A percentile compares a stretch with the other conserved stretches of the same genome.
These are phyloP conservation scores for Clarias magur DNA, from an alignment of 2,113 vertebrate genomes.

Conservation along the genomic window DNA sequence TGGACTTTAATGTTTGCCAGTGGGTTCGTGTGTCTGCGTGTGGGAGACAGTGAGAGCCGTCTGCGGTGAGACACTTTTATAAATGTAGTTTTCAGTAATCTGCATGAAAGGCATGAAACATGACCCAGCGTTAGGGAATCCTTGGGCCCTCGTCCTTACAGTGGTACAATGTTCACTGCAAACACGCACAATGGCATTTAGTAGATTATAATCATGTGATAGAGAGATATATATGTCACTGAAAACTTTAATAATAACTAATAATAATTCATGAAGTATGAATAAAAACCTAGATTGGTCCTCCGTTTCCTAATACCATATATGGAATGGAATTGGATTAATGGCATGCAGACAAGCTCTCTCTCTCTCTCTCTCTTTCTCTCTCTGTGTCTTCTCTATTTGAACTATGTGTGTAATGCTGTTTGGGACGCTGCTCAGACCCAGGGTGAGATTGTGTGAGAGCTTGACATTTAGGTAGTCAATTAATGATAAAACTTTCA, in stretches of 20 bases:
- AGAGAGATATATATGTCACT: not conserved
- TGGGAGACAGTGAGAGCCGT: not conserved
- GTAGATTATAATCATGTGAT: not conserved
- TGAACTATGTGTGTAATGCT: not conserved
- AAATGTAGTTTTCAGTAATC: conserved; percentile 10
- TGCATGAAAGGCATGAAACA: conserved; percentile 3
- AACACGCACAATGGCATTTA: not conserved
- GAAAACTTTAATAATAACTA: not conserved
- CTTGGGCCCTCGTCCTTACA: not conserved
- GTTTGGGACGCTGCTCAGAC: not conserved
- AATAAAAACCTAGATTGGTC: not conserved
- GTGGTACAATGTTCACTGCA: not conserved
- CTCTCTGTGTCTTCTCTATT: not conserved
- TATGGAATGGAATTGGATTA: not conserved
- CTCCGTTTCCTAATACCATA: not conserved
- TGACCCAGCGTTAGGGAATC: not conserved
- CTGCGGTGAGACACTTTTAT: not conserved
- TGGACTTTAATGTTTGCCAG: not conserved
- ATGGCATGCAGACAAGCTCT: not conserved
- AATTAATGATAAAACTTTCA: not conserved
- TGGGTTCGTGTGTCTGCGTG: not conserved
- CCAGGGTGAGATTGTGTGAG: not conserved
- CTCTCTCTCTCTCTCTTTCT: not conserved
- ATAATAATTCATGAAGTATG: not conserved
- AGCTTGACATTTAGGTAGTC: not conserved